Evolutionary conservation across 2,888 invertebrate species (phyloP).

Genomic region (Brachyptera risi): DNA sequence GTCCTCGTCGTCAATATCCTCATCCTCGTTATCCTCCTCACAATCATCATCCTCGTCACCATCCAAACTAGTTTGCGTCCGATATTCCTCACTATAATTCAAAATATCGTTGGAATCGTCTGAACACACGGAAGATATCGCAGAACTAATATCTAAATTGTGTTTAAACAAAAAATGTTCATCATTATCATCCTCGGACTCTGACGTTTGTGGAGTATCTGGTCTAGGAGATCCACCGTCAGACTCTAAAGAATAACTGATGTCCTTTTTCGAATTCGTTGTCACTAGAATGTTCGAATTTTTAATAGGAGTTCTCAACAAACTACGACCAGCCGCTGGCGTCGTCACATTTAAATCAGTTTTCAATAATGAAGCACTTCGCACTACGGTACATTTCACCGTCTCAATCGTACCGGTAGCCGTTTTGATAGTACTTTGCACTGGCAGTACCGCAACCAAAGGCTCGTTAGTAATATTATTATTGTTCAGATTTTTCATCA

Average conservation of each 20-base stretch:
- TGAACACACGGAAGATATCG: constrained; percentile 10
- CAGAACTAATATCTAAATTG: constrained; percentile 19
- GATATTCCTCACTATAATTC: constrained; percentile 3
- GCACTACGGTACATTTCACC: neutral
- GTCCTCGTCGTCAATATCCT: constrained; percentile 24
- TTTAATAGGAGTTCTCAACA: constrained; percentile 36
- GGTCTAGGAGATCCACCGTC: constrained; percentile 42
- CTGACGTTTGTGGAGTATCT: constrained; percentile 43
- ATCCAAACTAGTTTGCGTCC: neutral
- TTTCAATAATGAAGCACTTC: neutral
- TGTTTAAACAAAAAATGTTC: constrained; percentile 22
- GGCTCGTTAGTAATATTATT: too few relatives aligned
- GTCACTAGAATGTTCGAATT: neutral
- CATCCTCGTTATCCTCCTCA: constrained; percentile 37
- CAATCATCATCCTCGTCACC: constrained; percentile 34
- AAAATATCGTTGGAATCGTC: constrained; percentile 4
- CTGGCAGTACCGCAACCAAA: neutral
- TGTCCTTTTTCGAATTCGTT: neutral
- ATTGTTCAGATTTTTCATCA: neutral
- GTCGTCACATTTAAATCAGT: constrained; percentile 1
- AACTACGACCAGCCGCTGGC: constrained; percentile 43
- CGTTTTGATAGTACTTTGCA: neutral
- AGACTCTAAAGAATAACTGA: constrained; percentile 37
- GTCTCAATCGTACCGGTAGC: neutral
- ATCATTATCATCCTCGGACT: constrained; percentile 37